These are phyloP conservation scores for Anneissia japonica DNA, from an alignment of 35 echinoderm and acorn worm species.

Conservation along the genomic window DNA sequence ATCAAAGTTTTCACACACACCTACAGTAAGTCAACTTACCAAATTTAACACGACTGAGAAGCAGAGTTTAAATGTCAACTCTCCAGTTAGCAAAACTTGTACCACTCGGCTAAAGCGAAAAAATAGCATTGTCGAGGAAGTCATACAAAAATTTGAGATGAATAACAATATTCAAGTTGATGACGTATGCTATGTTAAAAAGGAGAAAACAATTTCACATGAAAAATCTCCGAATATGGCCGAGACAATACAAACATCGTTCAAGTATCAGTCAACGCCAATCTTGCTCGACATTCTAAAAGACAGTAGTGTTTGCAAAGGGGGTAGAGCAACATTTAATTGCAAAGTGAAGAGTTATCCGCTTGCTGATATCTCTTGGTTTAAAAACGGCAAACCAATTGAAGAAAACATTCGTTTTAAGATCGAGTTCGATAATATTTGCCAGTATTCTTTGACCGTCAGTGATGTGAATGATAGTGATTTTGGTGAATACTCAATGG, in stretches of 20 bases:
- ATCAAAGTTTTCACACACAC: not conserved
- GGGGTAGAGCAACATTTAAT: not conserved
- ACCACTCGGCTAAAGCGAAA: not conserved
- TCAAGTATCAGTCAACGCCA: not conserved
- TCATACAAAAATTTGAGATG: not conserved
- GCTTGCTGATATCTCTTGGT: not conserved
- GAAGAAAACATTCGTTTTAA: not conserved
- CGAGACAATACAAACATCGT: not conserved
- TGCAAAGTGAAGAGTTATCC: not conserved
- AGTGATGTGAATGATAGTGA: not conserved
- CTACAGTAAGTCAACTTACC: not conserved
- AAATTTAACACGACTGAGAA: not conserved
- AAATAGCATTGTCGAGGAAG: not conserved
- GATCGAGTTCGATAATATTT: slow-evolving; percentile 4
- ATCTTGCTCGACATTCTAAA: not conserved
- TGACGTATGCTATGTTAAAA: not conserved
- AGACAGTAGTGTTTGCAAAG: not conserved
- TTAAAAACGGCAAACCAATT: not conserved
- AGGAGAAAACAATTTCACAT: not conserved
- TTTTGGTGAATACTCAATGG: not conserved
- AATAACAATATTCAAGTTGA: not conserved
- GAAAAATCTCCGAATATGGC: not conserved
- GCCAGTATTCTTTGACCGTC: slow-evolving; percentile 4
- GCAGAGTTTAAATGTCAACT: too few species aligned
- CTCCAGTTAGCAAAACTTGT: too few species aligned